These are phyloP conservation scores for Scalopus aquaticus DNA, from an alignment of 2,113 vertebrate genomes.

Conservation along the genomic window DNA sequence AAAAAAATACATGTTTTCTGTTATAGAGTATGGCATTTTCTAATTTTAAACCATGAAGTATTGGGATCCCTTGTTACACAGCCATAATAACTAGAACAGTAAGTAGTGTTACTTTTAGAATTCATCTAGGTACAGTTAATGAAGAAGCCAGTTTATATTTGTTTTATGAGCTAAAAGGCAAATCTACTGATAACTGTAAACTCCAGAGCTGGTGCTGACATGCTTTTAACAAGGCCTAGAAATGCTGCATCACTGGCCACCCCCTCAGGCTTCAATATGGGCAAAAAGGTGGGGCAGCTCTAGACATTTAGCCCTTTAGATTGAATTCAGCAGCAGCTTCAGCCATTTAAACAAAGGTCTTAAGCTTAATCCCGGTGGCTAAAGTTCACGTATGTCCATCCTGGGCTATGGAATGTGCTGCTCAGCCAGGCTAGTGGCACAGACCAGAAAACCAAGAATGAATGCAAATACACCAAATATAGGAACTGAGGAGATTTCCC, in stretches of 20 bases:
- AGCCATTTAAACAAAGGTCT: constrained; percentile 12
- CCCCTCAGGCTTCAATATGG: neutral
- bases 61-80: neutral
- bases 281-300: neutral
- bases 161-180: constrained; percentile 5
- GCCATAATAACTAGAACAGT: neutral
- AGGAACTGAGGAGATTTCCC: neutral
- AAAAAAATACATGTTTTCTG: constrained; percentile 2
- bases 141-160: neutral
- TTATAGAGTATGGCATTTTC: neutral
- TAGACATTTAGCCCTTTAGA: neutral
- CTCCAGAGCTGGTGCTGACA: neutral
- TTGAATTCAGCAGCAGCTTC: neutral
- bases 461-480: neutral
- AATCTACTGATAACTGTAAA: neutral
- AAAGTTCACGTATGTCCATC: neutral
- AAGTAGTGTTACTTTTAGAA: neutral
- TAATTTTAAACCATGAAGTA: neutral
- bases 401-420: neutral
- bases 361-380: neutral
- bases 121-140: neutral
- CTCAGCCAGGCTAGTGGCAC: neutral
- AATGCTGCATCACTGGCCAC: neutral
- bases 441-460: neutral
- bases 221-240: neutral